Evolutionary conservation across 2,888 invertebrate species (phyloP).

Genomic region (Heliconius erato): DNA sequence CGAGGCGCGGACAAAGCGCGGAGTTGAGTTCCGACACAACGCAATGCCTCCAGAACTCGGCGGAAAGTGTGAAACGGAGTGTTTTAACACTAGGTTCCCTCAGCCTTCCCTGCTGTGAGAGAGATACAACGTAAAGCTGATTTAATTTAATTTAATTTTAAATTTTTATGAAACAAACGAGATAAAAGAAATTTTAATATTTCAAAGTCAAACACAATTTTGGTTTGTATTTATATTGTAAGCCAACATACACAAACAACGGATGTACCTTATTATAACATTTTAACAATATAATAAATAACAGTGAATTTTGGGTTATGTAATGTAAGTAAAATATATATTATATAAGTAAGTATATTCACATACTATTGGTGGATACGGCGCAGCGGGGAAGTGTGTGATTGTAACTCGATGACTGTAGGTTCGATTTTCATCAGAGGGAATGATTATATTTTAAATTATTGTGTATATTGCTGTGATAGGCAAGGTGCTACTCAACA

Average conservation of each 20-base stretch:
- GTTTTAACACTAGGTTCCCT: too few species aligned
- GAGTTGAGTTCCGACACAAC: too few species aligned
- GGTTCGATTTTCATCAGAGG: background rate
- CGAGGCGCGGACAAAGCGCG: too few species aligned
- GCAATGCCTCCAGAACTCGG: too few species aligned
- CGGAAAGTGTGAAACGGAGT: too few species aligned
- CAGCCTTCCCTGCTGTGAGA: too few species aligned
- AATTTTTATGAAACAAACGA: too few species aligned
- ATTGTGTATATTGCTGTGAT: background rate
- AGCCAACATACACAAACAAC: background rate
- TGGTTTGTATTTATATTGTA: slow-evolving; percentile 21
- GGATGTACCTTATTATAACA: slow-evolving; percentile 9
- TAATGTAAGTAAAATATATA: background rate
- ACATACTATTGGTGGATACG: background rate
- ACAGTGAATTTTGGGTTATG: background rate
- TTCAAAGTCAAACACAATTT: background rate
- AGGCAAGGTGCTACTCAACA: background rate
- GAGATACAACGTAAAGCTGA: too few species aligned
- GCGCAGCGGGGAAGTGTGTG: background rate
- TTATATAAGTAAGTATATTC: background rate
- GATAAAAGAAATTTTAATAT: too few species aligned
- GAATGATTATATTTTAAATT: background rate
- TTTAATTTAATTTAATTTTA: too few species aligned
- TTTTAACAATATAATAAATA: slow-evolving; percentile 21
- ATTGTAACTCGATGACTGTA: background rate